These are phyloP conservation scores for Potorous gilbertii DNA, from an alignment of 2,797 vertebrate genomes.

Conservation along the genomic window DNA sequence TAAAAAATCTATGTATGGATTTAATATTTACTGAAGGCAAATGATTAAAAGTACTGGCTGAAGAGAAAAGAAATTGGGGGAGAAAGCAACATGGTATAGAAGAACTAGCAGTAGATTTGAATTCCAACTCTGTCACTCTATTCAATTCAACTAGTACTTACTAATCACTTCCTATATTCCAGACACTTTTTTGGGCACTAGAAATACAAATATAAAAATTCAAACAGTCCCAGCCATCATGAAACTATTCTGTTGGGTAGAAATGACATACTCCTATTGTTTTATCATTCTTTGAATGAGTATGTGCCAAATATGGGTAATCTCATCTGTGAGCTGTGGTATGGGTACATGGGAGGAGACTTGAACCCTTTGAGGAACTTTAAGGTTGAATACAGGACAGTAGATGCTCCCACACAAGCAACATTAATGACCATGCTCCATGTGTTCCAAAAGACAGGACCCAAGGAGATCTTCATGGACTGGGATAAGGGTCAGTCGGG, in stretches of 20 bases:
- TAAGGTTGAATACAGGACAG: no score
- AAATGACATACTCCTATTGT: background rate
- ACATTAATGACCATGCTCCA: no score
- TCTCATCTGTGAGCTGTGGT: background rate
- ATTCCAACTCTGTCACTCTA: background rate
- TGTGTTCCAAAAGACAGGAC: no score
- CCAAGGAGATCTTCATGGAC: no score
- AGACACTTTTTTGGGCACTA: background rate
- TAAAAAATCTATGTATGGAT: background rate
- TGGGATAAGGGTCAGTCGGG: no score
- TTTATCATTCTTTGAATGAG: background rate
- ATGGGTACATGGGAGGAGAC: no score
- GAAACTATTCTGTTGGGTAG: background rate
- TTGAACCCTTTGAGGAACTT: no score
- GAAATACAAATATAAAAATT: background rate
- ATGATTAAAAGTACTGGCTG: background rate
- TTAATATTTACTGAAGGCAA: constrained; percentile 28
- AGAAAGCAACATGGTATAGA: background rate
- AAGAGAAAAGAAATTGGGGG: background rate
- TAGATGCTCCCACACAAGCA: no score
- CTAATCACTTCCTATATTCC: background rate
- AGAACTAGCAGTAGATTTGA: background rate
- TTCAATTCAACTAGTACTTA: background rate
- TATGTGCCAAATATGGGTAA: background rate
- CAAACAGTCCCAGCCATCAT: background rate